Evolutionary conservation across 2,113 vertebrate species (phyloP), one percentile per base, ranked within the genome.

Genomic region (Acinonyx jubatus): DNA sequence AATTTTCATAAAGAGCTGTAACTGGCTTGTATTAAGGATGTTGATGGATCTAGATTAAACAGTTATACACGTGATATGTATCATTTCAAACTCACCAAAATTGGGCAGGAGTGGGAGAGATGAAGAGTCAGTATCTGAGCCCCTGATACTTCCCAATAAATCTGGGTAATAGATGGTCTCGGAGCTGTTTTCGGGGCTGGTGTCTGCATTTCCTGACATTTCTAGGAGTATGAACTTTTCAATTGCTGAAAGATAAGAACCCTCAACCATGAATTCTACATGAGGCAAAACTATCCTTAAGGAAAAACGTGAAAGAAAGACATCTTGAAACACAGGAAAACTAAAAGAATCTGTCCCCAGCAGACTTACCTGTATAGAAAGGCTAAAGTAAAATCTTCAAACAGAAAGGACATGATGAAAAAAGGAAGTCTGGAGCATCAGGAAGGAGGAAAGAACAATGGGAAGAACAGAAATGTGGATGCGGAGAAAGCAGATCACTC

Each of bases 281-380:
- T 76, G 61, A 97, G 21, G 18, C 14, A 8, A 91, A 96, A 85
- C 15, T 57, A 84, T 76, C 14, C n/a, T 97, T 90, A 50, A 29
- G 29, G 79, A 45, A 71, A 89, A 63, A 12, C 1, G 29, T 66
- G 48, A 91, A 89, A 66, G 50, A 79, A 76, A 96, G 83, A 73
- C 55, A 79, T 85, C 71, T 8, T 63, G 15, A 84, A 84, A 80
- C 85, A 97, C 95, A 96, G 50, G 27, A 94, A 96, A 89, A 89
- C 33, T 80, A 41, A 93, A 85, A 69, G 29, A 94, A 84, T 69
- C 16, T 78, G 29, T 80, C 68, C 45, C 27, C 87, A 71, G 36
- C 16, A 71, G 23, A 82, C 76, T 92, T 76, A 89, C 27, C 50
- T 29, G 61, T 73, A 97, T 21, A 85, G 8, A 93, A 96, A 68